Base-by-base conservation (phyloP, 1,140 invertebrate species). In the Pseudachorutes palmiensis region DNA sequence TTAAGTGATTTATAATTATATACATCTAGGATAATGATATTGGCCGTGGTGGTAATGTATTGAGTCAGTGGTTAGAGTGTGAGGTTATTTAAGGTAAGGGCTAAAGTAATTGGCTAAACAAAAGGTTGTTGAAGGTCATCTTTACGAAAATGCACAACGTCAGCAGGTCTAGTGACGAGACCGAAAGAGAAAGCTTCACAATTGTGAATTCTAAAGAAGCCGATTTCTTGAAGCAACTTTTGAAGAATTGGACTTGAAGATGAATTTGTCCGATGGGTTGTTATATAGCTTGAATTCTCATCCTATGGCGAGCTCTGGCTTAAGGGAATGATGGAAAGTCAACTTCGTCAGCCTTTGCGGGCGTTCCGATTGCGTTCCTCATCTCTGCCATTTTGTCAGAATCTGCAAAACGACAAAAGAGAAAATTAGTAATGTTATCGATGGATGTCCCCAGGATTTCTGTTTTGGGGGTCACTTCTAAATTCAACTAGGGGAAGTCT, bases 341-440 rank as follows among this genome's bases (percentile, higher is more conserved):
- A 24, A 62, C 65, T 16, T 69, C 65, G 31, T 65, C 58, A n/a
- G 62, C 51, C 14, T 58, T 59, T 26, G 62, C 1, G 1, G 66
- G 31, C 3, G 61, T 31, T 22, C 28, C 62, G 9, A 73, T 51
- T 19, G 72, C 69, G 51, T 71, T 74, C 51, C 68, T 63, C 65
- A 74, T 71, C 36, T 74, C 72, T 24, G 70, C 65, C 69, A 74
- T 69, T 64, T 74, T 74, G 36, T 74, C 72, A 2, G 72, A 74
- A 33, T 74, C 72, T 74, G 45, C 26, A 64, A 61, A 59, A 45
- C 16, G 24, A 2, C 36, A 68, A 33, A 59, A 63, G 12, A 68
- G 62, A 55, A 2, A 32, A 48, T 55, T 55, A 55, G 24, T 9
- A 22, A 55, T 55, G 9, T 19, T 14, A 19, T 19, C 24, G 3